Conservation (phyloP, 2,888 invertebrate species). For the Orchestes rusci region DNA sequence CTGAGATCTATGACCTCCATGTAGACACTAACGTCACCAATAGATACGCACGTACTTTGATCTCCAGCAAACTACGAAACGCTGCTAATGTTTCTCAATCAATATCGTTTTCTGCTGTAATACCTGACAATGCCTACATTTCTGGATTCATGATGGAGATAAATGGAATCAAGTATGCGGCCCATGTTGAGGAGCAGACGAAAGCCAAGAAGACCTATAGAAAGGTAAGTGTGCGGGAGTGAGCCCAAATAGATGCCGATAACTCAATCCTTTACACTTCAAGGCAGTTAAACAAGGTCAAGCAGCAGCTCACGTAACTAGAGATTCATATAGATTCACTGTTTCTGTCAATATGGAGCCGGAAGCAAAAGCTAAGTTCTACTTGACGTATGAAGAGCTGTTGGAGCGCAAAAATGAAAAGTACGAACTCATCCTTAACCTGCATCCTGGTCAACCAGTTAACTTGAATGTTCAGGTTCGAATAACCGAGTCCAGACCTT, state of each 20-base stretch:
- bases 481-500: slow-evolving; percentile 55
- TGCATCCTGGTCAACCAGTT: slow-evolving; percentile 62
- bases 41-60: slow-evolving; percentile 58
- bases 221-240: slow-evolving; percentile 29
- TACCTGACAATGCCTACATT: slow-evolving; percentile 65
- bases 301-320: slow-evolving; percentile 58
- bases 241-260: neutral
- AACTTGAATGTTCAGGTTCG: slow-evolving; percentile 55
- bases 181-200: slow-evolving; percentile 58
- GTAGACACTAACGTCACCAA: slow-evolving; percentile 56
- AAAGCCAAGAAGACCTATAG: slow-evolving; percentile 51
- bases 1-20: slow-evolving; percentile 55
- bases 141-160: slow-evolving; percentile 62
- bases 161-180: slow-evolving; percentile 55
- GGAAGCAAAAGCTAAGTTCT: slow-evolving; percentile 56
- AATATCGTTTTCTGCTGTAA: slow-evolving; percentile 56
- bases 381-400: slow-evolving; percentile 67
- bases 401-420: slow-evolving; percentile 55
- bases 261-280: slow-evolving; percentile 5
- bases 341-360: slow-evolving; percentile 63
- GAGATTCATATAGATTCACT: slow-evolving; percentile 64
- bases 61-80: slow-evolving; percentile 59
- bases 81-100: slow-evolving; percentile 53
- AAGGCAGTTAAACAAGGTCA: slow-evolving; percentile 53
- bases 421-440: slow-evolving; percentile 62